These are phyloP conservation scores for Melitaea cinxia DNA, from an alignment of 1,140 invertebrate genomes.

Conservation along the genomic window DNA sequence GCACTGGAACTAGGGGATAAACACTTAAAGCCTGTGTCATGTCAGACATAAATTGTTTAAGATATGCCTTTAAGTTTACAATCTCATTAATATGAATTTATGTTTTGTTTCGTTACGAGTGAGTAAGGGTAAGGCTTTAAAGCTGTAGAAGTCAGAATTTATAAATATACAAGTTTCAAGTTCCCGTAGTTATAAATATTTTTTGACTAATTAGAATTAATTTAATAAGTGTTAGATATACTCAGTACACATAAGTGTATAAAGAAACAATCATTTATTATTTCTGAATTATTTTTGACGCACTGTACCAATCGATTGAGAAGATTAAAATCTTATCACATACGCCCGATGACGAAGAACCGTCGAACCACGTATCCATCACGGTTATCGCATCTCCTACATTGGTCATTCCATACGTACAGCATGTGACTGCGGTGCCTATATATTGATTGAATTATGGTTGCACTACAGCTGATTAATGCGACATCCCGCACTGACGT, in stretches of 20 bases:
- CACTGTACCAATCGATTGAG: too few relatives aligned
- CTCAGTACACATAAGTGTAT: too few relatives aligned
- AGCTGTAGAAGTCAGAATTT: neutral
- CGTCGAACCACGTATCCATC: conserved; percentile 37
- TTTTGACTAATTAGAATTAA: too few relatives aligned
- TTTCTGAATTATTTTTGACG: too few relatives aligned
- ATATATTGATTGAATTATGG: conserved; percentile 77
- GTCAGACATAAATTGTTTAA: conserved; percentile 38
- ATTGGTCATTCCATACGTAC: conserved; percentile 60
- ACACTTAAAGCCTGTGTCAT: conserved; percentile 37
- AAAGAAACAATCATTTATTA: too few relatives aligned
- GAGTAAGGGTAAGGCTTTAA: conserved; percentile 30
- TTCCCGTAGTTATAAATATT: too few relatives aligned
- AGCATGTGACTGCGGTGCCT: conserved; percentile 44
- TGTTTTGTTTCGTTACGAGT: conserved; percentile 23
- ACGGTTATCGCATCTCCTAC: conserved; percentile 38
- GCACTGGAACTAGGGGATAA: conserved; percentile 40
- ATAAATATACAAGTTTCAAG: neutral
- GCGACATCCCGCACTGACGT: conserved; percentile 72
- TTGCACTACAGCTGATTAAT: conserved; percentile 75
- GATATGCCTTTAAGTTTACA: conserved; percentile 37
- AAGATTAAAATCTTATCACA: neutral
- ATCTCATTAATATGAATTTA: conserved; percentile 40
- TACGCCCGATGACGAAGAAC: conserved; percentile 4
- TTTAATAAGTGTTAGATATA: too few relatives aligned